Conservation (phyloP, 2,888 invertebrate genomes). For the Eledone cirrhosa region DNA sequence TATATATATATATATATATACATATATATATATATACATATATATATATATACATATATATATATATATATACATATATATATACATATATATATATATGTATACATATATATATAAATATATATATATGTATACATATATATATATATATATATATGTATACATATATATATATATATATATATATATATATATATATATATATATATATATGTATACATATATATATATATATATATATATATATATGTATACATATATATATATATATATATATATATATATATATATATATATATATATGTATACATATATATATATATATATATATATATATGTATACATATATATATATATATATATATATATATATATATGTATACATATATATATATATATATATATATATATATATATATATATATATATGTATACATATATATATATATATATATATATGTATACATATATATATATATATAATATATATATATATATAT, state of each 20-base stretch:
- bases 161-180: neutral
- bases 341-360: no score
- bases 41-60: neutral
- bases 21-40: neutral
- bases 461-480: no score
- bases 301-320: no score
- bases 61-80: neutral
- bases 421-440: no score
- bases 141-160: neutral
- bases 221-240: neutral
- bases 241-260: neutral
- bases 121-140: neutral
- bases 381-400: no score
- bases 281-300: slow-evolving; percentile 12
- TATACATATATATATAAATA: neutral
- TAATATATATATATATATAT: no score
- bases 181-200: neutral
- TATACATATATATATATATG: neutral
- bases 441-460: no score
- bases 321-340: no score
- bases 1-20: neutral
- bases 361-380: no score
- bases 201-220: neutral
- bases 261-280: neutral
- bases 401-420: no score